Evolutionary conservation across 2,113 vertebrate genomes (phyloP).

Genomic region (Scomber colias): DNA sequence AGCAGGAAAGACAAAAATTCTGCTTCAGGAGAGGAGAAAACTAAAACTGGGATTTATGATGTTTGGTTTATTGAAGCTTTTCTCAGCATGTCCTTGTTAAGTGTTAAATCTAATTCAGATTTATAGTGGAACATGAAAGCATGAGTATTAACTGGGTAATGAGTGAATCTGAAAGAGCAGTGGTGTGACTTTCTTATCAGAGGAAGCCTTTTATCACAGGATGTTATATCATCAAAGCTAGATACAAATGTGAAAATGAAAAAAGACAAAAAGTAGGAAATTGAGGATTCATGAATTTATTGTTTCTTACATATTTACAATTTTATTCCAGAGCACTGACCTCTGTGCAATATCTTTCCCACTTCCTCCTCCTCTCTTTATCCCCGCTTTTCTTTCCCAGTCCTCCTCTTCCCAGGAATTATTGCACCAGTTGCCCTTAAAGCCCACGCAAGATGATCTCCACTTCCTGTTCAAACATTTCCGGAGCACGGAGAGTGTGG

Average conservation of each 20-base stretch:
- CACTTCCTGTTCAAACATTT: conserved; percentile 97
- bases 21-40: conserved; percentile 30
- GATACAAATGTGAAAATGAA: neutral
- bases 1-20: conserved; percentile 23
- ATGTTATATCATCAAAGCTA: conserved; percentile 43
- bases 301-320: neutral
- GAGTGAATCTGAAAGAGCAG: conserved; percentile 38
- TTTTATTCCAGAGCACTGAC: neutral
- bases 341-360: neutral
- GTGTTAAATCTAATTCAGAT: conserved; percentile 26
- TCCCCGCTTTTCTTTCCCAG: conserved; percentile 65
- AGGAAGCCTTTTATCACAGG: conserved; percentile 42
- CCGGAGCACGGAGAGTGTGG: conserved; percentile 91
- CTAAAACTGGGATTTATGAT: conserved; percentile 31
- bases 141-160: conserved; percentile 32
- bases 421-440: conserved; percentile 95
- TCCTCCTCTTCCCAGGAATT: conserved; percentile 96
- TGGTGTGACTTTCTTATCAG: conserved; percentile 18
- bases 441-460: conserved; percentile 95
- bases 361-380: neutral
- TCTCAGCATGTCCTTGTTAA: conserved; percentile 28
- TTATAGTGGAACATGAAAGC: conserved; percentile 35
- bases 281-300: neutral
- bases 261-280: neutral
- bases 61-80: conserved; percentile 17